Evolutionary conservation across 1,140 invertebrate species (phyloP).

Genomic region (Leptopilina clavipes): DNA sequence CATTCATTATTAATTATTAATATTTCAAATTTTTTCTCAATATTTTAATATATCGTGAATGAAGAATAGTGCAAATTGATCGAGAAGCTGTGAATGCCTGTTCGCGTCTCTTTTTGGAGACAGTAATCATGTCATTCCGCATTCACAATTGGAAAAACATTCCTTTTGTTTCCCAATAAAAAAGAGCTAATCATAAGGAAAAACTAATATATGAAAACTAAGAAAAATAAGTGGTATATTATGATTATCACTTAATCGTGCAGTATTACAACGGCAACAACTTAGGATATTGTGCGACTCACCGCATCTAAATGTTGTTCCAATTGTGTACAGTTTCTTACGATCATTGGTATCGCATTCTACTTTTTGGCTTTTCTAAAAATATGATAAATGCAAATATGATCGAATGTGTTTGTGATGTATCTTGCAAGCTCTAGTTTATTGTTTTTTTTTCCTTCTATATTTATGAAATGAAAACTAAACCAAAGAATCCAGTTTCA

Average conservation of each 20-base stretch:
- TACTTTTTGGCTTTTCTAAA: slow-evolving; percentile 76
- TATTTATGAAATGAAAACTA: slow-evolving; percentile 37
- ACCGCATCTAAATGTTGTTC: slow-evolving; percentile 77
- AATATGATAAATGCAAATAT: slow-evolving; percentile 74
- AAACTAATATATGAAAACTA: slow-evolving; percentile 50
- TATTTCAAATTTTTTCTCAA: too few relatives aligned
- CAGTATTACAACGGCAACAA: slow-evolving; percentile 71
- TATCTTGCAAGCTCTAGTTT: slow-evolving; percentile 44
- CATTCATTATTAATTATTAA: too few relatives aligned
- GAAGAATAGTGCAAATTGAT: slow-evolving; percentile 22
- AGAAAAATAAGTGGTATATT: slow-evolving; percentile 52
- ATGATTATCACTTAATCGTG: slow-evolving; percentile 69
- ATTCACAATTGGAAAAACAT: slow-evolving; percentile 77
- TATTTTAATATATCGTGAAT: too few relatives aligned
- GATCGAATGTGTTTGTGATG: slow-evolving; percentile 61
- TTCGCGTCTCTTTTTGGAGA: slow-evolving; percentile 23
- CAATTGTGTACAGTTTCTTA: slow-evolving; percentile 74
- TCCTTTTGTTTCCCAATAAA: slow-evolving; percentile 62
- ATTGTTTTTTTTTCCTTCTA: slow-evolving; percentile 38
- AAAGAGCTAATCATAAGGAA: slow-evolving; percentile 53
- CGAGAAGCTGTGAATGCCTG: slow-evolving; percentile 18
- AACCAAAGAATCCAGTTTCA: not conserved
- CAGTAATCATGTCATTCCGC: slow-evolving; percentile 65
- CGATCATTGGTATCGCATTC: slow-evolving; percentile 74
- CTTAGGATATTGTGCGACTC: slow-evolving; percentile 70